Evolutionary conservation across 1,140 invertebrate species (phyloP), one percentile per base, ranked within the genome.

Genomic region (Cheumatopsyche charites): DNA sequence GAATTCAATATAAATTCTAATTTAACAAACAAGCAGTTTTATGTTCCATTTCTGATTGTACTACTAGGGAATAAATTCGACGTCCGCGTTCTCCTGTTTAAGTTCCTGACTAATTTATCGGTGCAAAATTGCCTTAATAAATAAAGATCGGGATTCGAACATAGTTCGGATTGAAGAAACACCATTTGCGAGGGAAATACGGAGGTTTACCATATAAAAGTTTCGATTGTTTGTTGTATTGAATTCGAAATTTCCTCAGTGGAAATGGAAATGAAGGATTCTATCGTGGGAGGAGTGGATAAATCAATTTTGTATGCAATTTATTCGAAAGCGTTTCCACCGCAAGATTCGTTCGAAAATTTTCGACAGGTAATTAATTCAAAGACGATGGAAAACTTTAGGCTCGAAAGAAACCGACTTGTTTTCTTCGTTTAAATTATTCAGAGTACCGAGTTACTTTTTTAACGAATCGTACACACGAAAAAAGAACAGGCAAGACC

Each of bases 301-400:
- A 52, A 52, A 52, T 52, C 47, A 52, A 52, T 52, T 52, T 52
- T 52, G 47, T 52, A 52, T 52, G 47, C 47, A 52, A 52, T 52
- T 52, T 52, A 52, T 52, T 52, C 47, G 47, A 15, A 19, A 52
- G 47, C 29, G 29, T 36, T 36, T 9, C 29, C 29, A 9, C n/a
- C 47, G 19, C 47, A 17, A 15, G 47, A 52, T 52, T 52, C 47
- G 47, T 52, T 52, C 19, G 47, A 52, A 52, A 52, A 17, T 52
- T 52, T 52, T 52, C 47, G 47, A 52, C 47, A 52, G 47, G 47
- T 52, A 52, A 52, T 52, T 52, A 52, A 52, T 52, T 52, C 47
- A 52, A 19, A 19, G 47, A 52, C 47, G 47, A 52, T 52, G 19
- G 47, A 52, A 52, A 17, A 36, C n/a, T 52, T 52, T 19, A 1